Evolutionary conservation across 2,888 invertebrate species (phyloP).

Genomic region (Trichogramma evanescens): DNA sequence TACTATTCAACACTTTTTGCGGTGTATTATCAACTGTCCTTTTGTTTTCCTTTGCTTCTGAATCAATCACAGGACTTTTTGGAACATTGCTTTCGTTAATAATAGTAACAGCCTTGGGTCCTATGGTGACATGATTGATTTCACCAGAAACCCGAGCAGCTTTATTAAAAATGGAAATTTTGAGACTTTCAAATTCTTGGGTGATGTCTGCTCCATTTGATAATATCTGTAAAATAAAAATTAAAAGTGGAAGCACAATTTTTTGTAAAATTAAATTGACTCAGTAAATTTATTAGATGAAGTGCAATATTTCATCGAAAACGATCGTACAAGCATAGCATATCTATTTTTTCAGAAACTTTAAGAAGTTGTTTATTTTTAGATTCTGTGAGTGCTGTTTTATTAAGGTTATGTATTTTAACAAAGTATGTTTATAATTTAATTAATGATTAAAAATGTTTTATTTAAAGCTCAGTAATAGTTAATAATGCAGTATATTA

Average conservation of each 20-base stretch:
- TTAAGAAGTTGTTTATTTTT: no score
- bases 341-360: no score
- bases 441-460: no score
- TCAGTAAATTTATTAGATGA: neutral
- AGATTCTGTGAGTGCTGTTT: no score
- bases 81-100: conserved; percentile 28
- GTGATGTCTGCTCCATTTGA: conserved; percentile 33
- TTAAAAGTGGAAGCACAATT: neutral
- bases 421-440: no score
- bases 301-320: no score
- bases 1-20: conserved; percentile 15
- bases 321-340: no score
- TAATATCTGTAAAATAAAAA: conserved; percentile 1
- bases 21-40: conserved; percentile 36
- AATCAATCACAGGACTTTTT: conserved; percentile 21
- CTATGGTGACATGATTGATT: conserved; percentile 53
- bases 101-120: conserved; percentile 40
- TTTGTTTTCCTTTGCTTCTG: conserved; percentile 19
- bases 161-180: conserved; percentile 56
- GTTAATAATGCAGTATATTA: no score
- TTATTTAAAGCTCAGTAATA: no score
- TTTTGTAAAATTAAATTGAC: neutral
- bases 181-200: conserved; percentile 49
- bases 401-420: no score
- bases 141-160: conserved; percentile 52